Evolutionary conservation across 2,888 invertebrate genomes (phyloP).

Genomic region (Lasioglossum marginatum): DNA sequence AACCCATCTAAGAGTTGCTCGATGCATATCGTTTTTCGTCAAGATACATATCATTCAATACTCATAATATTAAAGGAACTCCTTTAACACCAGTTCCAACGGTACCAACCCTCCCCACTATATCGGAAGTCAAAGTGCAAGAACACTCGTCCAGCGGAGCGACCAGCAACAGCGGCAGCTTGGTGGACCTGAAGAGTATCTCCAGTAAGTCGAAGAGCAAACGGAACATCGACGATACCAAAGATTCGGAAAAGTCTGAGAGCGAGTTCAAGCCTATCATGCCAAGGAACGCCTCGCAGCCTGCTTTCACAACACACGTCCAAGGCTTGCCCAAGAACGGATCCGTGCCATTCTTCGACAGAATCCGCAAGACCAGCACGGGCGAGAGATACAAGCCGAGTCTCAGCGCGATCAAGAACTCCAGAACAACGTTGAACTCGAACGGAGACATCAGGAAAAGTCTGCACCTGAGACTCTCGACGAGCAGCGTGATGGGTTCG

Average conservation of each 20-base stretch:
- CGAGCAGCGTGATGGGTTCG: conserved; percentile 87
- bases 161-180: conserved; percentile 85
- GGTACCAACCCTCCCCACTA: conserved; percentile 94
- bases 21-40: conserved; percentile 14
- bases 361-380: conserved; percentile 93
- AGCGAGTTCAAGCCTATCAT: conserved; percentile 86
- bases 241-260: conserved; percentile 79
- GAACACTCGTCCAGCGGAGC: conserved; percentile 87
- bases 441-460: conserved; percentile 90
- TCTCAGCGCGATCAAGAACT: conserved; percentile 92
- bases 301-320: conserved; percentile 91
- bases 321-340: conserved; percentile 94
- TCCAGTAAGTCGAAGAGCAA: conserved; percentile 78
- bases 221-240: conserved; percentile 83
- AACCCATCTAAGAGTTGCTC: conserved; percentile 8
- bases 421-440: conserved; percentile 90
- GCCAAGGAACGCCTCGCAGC: conserved; percentile 94
- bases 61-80: conserved; percentile 85
- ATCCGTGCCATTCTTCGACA: conserved; percentile 95
- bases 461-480: conserved; percentile 86
- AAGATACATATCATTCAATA: conserved; percentile 53
- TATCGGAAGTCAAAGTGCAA: conserved; percentile 92
- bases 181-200: conserved; percentile 80
- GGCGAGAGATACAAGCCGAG: conserved; percentile 94
- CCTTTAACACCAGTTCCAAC: conserved; percentile 93